Base-by-base conservation (phyloP, 2,797 vertebrate species). In the Myoxocephalus aenaeus region DNA sequence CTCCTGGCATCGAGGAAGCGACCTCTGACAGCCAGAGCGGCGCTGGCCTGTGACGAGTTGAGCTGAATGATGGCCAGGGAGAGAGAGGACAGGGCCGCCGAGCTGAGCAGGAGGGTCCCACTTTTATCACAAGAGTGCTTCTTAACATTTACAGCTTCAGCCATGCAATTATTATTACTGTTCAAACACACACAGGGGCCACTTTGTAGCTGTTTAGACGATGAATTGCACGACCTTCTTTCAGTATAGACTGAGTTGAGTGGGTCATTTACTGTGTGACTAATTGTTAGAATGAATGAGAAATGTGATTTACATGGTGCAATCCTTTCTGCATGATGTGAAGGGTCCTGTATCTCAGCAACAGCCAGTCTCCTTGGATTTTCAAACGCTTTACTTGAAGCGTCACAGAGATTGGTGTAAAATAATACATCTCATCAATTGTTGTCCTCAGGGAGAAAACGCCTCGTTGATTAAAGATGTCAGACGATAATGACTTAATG, bases 31-130 rank as follows among this genome's bases (percentile, higher is more conserved):
- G 94, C 93, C 89, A 95, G 88, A 56, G 93, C 85, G 20, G 95
- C 93, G 54, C 93, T 92, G 84, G 89, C 91, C 90, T 95, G 95
- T 7, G 92, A 91, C 1, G 91, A 91, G 91, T 94, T 94, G 68
- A 95, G 93, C 91, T 94, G 92, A 74, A 95, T 68, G 86, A 95
- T 90, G 71, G 90, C 81, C 75, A 94, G 73, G 32, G 91, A 93
- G 65, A 95, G 86, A 6, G 91, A 91, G 85, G 92, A 93, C 70
- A 95, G 92, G 65, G 64, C 93, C 4, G 67, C 70, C 7, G 66
- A 82, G 86, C 94, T 95, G 85, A 59, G 64, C 17, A 72, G 58
- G 58, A 84, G 57, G 71, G 75, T 9, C 54, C 74, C 53, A 73
- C 46, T 48, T 59, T 74, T 18, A 58, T 66, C 59, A 83, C n/a